Conservation (phyloP, 2,797 vertebrate species). For the Podarcis siculus region DNA sequence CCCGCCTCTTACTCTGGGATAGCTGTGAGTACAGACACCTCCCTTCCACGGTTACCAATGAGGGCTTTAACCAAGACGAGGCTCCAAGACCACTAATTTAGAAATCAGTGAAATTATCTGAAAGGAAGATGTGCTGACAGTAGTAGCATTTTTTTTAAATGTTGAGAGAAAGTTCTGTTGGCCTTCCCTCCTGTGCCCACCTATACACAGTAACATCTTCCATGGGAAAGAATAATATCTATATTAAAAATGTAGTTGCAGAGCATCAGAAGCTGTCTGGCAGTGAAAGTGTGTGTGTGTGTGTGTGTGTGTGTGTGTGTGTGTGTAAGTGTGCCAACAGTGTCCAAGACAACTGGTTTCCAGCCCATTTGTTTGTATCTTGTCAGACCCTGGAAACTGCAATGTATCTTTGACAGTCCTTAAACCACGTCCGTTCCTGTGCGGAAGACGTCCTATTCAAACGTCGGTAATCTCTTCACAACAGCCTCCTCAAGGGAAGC, state of each 20-base stretch:
- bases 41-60: background rate
- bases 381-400: constrained; percentile 19
- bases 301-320: background rate
- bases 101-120: background rate
- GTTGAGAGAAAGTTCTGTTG: background rate
- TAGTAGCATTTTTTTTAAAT: background rate
- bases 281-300: background rate
- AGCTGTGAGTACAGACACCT: too few relatives aligned
- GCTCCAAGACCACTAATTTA: background rate
- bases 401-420: constrained; percentile 21
- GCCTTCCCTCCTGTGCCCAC: background rate
- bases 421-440: background rate
- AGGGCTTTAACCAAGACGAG: background rate
- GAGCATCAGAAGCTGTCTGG: background rate
- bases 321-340: constrained; percentile 9
- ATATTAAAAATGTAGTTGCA: background rate
- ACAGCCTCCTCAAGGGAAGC: constrained; percentile 5
- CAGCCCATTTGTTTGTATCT: constrained; percentile 33
- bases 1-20: background rate
- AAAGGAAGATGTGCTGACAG: background rate
- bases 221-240: background rate
- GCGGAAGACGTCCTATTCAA: constrained; percentile 4
- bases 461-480: constrained; percentile 27
- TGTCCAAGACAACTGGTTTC: constrained; percentile 28
- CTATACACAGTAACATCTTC: background rate